Base-by-base conservation (phyloP, 2,113 vertebrate species). In the Malurus alboscapulatus region DNA sequence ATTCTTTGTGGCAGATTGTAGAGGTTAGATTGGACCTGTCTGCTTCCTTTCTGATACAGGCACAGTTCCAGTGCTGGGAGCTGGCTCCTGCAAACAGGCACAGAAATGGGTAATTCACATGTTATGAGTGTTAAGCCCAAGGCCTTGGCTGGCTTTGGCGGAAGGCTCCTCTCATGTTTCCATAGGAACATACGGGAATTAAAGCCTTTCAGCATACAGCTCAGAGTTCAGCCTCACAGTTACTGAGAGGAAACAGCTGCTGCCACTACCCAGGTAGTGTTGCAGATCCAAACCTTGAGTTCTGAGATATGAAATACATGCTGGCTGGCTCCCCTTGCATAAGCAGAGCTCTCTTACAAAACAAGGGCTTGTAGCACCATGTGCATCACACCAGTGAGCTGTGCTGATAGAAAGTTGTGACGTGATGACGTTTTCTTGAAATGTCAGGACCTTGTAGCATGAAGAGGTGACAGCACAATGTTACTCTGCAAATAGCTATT, bases 151-250 rank as follows among this genome's bases (percentile, higher is more conserved):
- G 34, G 80, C 66, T 92, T 84, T 92, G 78, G 67, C 17, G n/a
- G 89, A 67, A 59, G 73, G 51, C 10, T 92, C 20, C 44, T 88
- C 68, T 93, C 76, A 48, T 76, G 78, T 95, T 92, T 94, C 92
- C 78, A 87, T 48, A 96, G 88, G 91, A 94, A 95, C 94, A 87
- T 87, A 87, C 87, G 77, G 62, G 93, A 91, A 95, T 91, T 67
- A 83, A 75, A 84, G 34, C 71, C 40, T 92, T 92, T 76, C 91
- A 58, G 67, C 67, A 82, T 10, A 58, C 11, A 87, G 59, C 89
- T 93, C 1, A 0, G 92, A 85, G 75, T 82, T 92, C 94, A 94
- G n/a, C 69, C 67, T 81, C 79, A 84, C 77, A 92, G 92, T 85
- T 94, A 55, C 63, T 59, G 78, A 92, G 63, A 84, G 59, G 76